Conservation (phyloP, 2,888 invertebrate species). For the Gandaritis pyraliata region DNA sequence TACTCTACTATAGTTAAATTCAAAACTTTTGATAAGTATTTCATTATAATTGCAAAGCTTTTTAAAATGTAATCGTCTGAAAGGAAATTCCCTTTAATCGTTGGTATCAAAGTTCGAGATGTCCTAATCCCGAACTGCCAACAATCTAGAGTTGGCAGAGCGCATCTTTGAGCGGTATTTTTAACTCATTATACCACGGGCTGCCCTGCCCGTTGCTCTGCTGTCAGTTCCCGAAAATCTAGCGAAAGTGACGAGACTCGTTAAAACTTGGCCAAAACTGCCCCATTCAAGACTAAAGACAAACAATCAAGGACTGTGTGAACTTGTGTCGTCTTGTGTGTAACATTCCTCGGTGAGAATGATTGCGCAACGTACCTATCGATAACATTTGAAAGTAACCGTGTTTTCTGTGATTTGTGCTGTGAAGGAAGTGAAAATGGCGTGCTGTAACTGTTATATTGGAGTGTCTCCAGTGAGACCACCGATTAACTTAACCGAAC, state of each 20-base stretch:
- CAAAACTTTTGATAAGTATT: too few relatives aligned
- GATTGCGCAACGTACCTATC: conserved; percentile 70
- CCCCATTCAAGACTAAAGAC: conserved; percentile 45
- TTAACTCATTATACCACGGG: conserved; percentile 82
- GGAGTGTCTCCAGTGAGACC: conserved; percentile 88
- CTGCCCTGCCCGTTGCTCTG: conserved; percentile 75
- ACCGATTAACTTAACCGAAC: conserved; percentile 89
- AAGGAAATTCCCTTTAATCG: conserved; percentile 52
- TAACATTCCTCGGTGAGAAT: conserved; percentile 44
- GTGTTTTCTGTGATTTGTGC: conserved; percentile 53
- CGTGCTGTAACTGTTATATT: conserved; percentile 87
- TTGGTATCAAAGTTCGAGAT: conserved; percentile 76
- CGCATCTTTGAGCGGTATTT: conserved; percentile 83
- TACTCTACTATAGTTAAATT: too few relatives aligned
- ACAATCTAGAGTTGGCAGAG: conserved; percentile 78
- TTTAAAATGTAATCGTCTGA: conserved; percentile 4
- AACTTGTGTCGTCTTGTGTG: conserved; percentile 18
- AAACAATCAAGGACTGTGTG: conserved; percentile 40
- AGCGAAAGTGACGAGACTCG: conserved; percentile 76
- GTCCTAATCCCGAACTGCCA: conserved; percentile 68
- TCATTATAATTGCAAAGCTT: too few relatives aligned
- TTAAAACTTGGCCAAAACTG: conserved; percentile 53
- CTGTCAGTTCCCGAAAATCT: conserved; percentile 68
- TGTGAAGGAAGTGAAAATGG: conserved; percentile 74
- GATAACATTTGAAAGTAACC: conserved; percentile 51